These are phyloP conservation scores for Ctenicera cuprea DNA, from an alignment of 2,888 invertebrate genomes.

Conservation along the genomic window DNA sequence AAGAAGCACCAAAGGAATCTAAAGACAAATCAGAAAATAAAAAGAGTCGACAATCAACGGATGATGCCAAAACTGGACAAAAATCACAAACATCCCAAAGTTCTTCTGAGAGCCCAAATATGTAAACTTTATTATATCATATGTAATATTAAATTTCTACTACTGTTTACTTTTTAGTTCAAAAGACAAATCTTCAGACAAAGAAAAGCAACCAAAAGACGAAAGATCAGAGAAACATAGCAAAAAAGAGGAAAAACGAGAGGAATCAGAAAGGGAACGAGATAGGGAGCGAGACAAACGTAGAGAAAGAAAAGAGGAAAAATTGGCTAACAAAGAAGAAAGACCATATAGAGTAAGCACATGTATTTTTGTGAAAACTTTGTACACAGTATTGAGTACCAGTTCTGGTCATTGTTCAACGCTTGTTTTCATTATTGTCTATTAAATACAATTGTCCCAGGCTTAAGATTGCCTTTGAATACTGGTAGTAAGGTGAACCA, in stretches of 20 bases:
- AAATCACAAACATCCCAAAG: slow-evolving; percentile 36
- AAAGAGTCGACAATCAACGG: slow-evolving; percentile 58
- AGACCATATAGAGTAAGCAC: slow-evolving; percentile 68
- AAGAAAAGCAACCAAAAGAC: slow-evolving; percentile 69
- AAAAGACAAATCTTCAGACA: slow-evolving; percentile 67
- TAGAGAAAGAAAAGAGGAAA: slow-evolving; percentile 75
- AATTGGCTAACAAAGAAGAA: slow-evolving; percentile 67
- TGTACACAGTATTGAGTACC: no score
- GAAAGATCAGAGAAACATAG: slow-evolving; percentile 73
- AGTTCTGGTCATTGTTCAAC: no score
- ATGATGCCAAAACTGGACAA: slow-evolving; percentile 60
- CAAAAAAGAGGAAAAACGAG: slow-evolving; percentile 75
- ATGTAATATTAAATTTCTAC: no score
- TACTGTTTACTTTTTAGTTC: slow-evolving; percentile 34
- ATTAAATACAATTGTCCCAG: no score
- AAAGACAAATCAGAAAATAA: slow-evolving; percentile 66
- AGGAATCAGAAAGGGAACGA: slow-evolving; percentile 74
- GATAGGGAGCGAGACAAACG: slow-evolving; percentile 79
- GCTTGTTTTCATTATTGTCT: no score
- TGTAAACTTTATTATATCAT: slow-evolving; percentile 13
- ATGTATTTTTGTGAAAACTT: background rate
- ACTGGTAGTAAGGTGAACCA: no score
- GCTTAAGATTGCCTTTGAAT: no score
- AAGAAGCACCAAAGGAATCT: slow-evolving; percentile 54
- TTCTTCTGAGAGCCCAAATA: slow-evolving; percentile 11